Percentiles rank a stretch among this genome's conserved stretches.
Conservation (phyloP, 2,888 invertebrate genomes). For the Dasysyrphus albostriatus region DNA sequence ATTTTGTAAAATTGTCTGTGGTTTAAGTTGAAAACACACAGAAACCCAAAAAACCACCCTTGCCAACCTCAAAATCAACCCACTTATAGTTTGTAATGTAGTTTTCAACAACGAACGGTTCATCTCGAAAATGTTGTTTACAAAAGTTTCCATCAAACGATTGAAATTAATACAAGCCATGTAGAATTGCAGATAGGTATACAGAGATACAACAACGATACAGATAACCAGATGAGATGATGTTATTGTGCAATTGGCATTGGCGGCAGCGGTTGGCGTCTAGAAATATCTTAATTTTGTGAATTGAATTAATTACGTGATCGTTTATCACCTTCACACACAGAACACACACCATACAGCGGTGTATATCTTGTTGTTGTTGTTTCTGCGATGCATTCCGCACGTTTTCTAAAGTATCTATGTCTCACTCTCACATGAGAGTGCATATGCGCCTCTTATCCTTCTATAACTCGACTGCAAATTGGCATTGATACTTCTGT, state of each 20-base stretch:
- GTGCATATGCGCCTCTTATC: neutral
- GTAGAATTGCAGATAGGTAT: conserved; percentile 19
- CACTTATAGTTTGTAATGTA: neutral
- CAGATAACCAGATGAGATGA: conserved; percentile 36
- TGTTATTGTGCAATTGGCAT: conserved; percentile 66
- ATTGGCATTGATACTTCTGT: conserved; percentile 53
- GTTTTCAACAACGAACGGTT: conserved; percentile 15
- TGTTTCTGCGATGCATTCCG: conserved; percentile 33
- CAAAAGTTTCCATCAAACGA: conserved; percentile 32
- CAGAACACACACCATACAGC: conserved; percentile 16
- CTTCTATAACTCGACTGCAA: conserved; percentile 38
- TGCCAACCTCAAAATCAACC: neutral
- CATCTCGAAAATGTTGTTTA: conserved; percentile 17
- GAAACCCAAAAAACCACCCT: conserved; percentile 3
- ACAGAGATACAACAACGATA: neutral
- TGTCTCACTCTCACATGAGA: neutral
- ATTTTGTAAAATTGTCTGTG: conserved; percentile 35
- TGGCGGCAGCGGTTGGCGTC: conserved; percentile 34
- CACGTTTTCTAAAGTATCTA: conserved; percentile 36
- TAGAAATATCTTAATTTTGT: conserved; percentile 70
- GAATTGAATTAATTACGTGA: conserved; percentile 73
- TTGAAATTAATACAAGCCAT: conserved; percentile 20
- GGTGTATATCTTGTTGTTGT: conserved; percentile 19
- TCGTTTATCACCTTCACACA: conserved; percentile 71
- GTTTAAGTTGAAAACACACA: conserved; percentile 7